Base-by-base conservation (phyloP, 2,113 vertebrate species). In the Romanogobio albipinnatus region DNA sequence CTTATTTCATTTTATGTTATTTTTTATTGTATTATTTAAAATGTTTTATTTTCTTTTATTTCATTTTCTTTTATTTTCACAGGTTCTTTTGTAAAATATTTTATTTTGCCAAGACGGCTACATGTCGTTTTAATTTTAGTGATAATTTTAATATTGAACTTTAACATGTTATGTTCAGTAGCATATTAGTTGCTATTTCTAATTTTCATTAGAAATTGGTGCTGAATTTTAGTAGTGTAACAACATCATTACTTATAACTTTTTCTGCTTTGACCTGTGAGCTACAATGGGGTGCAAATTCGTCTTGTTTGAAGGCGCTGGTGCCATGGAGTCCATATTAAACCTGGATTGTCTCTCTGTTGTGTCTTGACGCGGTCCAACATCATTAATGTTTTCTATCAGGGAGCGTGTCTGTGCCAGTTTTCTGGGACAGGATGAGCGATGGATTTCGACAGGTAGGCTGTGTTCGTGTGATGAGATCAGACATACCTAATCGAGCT, bases 401-500 rank as follows among this genome's bases (percentile, higher is more conserved):
- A 45, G 83, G 61, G 74, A 61, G 53, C 33, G 8, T 17, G 66
- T 51, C 59, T 29, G 62, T 51, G 36, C 84, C 71, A 62, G 77
- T 74, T 87, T 83, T 86, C 68, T 39, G 81, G 70, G 66, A 81
- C 51, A 15, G 68, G 66, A 75, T 76, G 66, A 53, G 80, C 45
- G 79, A 88, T 84, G 61, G 59, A 76, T 68, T 85, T 85, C 45
- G 84, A 84, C 87, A 88, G 87, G 74, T 76, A 64, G 80, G 81
- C 56, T 86, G 81, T 68, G 61, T 78, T 83, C 79, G 59, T 80
- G 59, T 88, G 76, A 88, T 83, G 76, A 80, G 84, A 88, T 88
- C 87, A 88, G 87, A 88, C 87, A 83, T 86, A 76, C n/a, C 59
- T 83, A 88, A 88, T 88, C 84, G 76, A 88, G 87, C 81, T 53